phyloP scores from a whole-genome alignment of 2,113 vertebrate species.

The Colossoma macropomum region DNA sequence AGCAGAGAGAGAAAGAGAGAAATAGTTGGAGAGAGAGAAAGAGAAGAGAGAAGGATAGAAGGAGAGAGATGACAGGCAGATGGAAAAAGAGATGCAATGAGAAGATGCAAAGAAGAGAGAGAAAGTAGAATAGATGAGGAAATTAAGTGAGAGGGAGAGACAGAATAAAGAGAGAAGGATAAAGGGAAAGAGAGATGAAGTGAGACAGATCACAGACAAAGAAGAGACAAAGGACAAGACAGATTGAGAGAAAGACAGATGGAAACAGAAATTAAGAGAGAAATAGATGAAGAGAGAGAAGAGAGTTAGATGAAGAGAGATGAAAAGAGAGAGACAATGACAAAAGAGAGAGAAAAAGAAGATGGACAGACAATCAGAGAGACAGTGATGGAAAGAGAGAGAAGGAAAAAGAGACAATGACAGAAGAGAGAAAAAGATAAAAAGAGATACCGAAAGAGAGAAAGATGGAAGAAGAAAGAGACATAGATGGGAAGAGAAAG shows the following conservation, averaged over 20 bases:
- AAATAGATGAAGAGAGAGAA: too few species aligned
- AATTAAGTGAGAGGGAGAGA: background rate
- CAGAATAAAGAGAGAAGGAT: background rate
- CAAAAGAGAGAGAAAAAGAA: background rate
- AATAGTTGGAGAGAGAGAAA: background rate
- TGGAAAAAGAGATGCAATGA: background rate
- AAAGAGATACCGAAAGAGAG: background rate
- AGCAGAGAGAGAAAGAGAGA: background rate
- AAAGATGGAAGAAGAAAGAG: background rate
- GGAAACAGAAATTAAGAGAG: too few species aligned
- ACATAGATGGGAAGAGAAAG: background rate
- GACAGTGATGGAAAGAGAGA: background rate
- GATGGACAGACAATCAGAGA: background rate
- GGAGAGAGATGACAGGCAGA: background rate
- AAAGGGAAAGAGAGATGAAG: background rate
- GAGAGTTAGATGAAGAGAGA: background rate
- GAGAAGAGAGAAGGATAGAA: background rate
- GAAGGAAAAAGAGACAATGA: background rate
- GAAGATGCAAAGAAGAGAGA: background rate
- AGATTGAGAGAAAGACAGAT: too few species aligned
- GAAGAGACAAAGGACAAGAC: background rate
- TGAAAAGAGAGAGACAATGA: background rate
- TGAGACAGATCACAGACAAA: background rate
- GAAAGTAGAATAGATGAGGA: background rate
- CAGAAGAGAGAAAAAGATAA: background rate